Percentiles rank a stretch among this genome's conserved stretches.
phyloP scores from a whole-genome alignment of 1,140 invertebrate species.

The Notospermus geniculatus region DNA sequence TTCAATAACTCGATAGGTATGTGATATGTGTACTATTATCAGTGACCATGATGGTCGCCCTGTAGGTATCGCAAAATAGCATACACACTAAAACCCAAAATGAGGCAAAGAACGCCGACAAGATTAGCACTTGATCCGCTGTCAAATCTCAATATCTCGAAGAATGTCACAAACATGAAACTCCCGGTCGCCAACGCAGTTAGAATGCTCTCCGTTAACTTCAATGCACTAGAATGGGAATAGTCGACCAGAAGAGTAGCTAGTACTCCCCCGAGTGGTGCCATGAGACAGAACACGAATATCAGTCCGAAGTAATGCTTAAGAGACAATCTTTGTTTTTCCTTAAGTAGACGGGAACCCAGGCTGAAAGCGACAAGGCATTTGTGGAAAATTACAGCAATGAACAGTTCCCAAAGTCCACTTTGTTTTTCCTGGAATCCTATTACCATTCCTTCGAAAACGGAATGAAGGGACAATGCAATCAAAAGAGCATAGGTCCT shows the following conservation, averaged over 20 bases:
- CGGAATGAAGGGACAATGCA: too few relatives aligned
- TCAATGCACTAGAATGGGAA: background rate
- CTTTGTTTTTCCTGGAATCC: background rate
- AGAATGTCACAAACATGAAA: conserved; percentile 5
- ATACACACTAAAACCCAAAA: background rate
- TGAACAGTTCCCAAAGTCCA: background rate
- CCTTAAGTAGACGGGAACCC: background rate
- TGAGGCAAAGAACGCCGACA: background rate
- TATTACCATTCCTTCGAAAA: background rate
- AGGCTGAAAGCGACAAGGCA: conserved; percentile 5
- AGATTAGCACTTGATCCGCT: background rate
- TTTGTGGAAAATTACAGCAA: conserved; percentile 1
- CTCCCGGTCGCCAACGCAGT: background rate
- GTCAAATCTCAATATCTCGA: conserved; percentile 6
- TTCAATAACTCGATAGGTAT: too few relatives aligned
- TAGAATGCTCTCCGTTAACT: background rate
- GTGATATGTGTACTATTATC: too few relatives aligned
- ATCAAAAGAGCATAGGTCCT: too few relatives aligned
- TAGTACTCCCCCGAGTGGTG: background rate
- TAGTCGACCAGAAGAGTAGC: background rate
- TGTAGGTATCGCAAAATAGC: too few relatives aligned
- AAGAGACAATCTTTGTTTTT: background rate
- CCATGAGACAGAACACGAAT: background rate
- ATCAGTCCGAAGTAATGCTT: conserved; percentile 3
- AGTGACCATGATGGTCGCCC: too few relatives aligned